Percentiles rank a stretch among this genome's conserved stretches.
These are phyloP conservation scores for Tadarida brasiliensis DNA, from an alignment of 2,797 vertebrate species.

Conservation along the genomic window DNA sequence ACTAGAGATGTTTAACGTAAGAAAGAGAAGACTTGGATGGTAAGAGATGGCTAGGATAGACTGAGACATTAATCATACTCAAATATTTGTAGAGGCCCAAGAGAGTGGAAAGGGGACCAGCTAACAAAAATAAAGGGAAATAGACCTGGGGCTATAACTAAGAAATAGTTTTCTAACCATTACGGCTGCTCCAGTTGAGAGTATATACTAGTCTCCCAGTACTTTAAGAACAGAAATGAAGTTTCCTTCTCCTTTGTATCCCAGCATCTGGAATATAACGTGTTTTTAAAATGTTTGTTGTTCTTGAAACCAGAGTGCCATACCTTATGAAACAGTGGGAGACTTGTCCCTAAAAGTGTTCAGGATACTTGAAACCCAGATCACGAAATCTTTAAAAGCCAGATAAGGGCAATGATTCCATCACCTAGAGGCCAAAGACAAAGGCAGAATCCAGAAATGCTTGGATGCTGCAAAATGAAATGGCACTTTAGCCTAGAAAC, in stretches of 20 bases:
- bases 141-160: neutral
- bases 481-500: neutral
- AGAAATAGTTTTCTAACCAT: constrained; percentile 58
- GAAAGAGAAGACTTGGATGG: constrained; percentile 40
- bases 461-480: constrained; percentile 50
- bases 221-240: constrained; percentile 53
- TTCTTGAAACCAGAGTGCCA: constrained; percentile 49
- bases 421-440: constrained; percentile 59
- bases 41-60: constrained; percentile 27
- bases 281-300: constrained; percentile 28
- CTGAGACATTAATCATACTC: constrained; percentile 1
- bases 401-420: neutral
- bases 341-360: constrained; percentile 51
- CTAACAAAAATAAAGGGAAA: constrained; percentile 42
- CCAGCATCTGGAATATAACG: constrained; percentile 27
- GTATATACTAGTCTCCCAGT: neutral
- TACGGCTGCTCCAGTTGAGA: neutral
- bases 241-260: constrained; percentile 59
- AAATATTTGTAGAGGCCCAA: constrained; percentile 39
- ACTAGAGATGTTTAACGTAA: constrained; percentile 54
- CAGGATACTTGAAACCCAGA: constrained; percentile 43
- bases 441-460: constrained; percentile 57
- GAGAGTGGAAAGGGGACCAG: constrained; percentile 55
- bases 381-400: constrained; percentile 9
- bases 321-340: neutral